Evolutionary conservation across 2,113 vertebrate species (phyloP).

Genomic region (Vulpes vulpes): DNA sequence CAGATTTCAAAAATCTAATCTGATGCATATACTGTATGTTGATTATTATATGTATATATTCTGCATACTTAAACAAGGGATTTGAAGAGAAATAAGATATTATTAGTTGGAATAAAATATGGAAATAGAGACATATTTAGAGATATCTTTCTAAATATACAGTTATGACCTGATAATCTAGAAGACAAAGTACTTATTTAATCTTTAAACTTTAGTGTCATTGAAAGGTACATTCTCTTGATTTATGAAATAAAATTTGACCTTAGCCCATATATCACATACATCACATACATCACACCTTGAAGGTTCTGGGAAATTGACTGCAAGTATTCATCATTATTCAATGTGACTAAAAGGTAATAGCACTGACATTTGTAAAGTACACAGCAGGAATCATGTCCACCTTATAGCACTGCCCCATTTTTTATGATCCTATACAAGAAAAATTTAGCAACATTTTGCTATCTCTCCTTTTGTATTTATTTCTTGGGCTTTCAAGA

Average conservation of each 20-base stretch:
- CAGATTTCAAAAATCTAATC: background rate
- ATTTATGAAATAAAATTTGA: slow-evolving; percentile 37
- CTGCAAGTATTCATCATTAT: background rate
- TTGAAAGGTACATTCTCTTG: slow-evolving; percentile 10
- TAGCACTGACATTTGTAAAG: background rate
- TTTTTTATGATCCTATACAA: background rate
- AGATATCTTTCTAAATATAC: background rate
- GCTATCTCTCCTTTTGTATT: background rate
- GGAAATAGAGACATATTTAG: background rate
- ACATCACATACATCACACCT: background rate
- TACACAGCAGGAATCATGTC: background rate
- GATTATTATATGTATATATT: background rate
- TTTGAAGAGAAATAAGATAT: background rate
- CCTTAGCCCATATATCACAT: background rate
- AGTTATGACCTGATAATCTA: background rate
- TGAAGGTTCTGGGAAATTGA: slow-evolving; percentile 11
- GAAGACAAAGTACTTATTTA: background rate
- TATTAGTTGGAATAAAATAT: background rate
- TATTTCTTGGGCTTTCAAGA: background rate
- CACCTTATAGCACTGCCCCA: background rate
- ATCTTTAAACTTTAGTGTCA: background rate
- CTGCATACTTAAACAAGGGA: background rate
- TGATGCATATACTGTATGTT: background rate
- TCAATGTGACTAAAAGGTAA: background rate
- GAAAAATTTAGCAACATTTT: background rate